These are phyloP conservation scores for Chiloscyllium punctatum DNA, from an alignment of 2,797 vertebrate genomes.

Conservation along the genomic window DNA sequence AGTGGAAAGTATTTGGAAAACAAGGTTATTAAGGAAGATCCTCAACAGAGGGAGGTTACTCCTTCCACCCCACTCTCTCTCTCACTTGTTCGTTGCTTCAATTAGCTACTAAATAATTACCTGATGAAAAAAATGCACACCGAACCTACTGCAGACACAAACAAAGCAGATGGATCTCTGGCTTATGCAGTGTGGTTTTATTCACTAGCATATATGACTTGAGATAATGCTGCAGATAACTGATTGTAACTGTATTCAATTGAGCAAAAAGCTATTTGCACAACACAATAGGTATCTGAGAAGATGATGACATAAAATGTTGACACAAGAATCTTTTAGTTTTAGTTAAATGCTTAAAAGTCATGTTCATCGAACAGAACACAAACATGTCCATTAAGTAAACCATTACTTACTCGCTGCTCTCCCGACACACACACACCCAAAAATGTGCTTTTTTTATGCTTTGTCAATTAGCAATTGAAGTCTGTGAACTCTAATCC, in stretches of 20 bases:
- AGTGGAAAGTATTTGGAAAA: neutral
- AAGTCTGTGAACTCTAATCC: neutral
- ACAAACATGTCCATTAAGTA: neutral
- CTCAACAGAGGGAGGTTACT: neutral
- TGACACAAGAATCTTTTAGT: neutral
- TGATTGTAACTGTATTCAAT: constrained; percentile 88
- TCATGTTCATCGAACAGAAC: neutral
- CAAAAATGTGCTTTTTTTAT: neutral
- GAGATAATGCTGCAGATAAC: constrained; percentile 73
- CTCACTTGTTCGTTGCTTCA: neutral
- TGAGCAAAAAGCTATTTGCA: constrained; percentile 98
- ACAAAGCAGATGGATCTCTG: neutral
- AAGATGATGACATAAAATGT: constrained; percentile 12
- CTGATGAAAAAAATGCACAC: neutral
- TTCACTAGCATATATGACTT: constrained; percentile 59
- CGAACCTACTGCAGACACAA: neutral
- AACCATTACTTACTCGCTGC: neutral
- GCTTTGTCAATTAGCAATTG: neutral
- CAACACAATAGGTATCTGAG: constrained; percentile 83
- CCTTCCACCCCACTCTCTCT: neutral
- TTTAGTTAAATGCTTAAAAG: constrained; percentile 23
- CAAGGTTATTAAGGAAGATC: neutral
- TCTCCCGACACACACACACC: no score
- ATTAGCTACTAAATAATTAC: neutral
- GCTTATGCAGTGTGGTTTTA: constrained; percentile 66